A percentile compares a stretch with the other conserved stretches of the same genome.
Conservation (phyloP, 2,888 invertebrate genomes). For the Synanthedon formicaeformis region DNA sequence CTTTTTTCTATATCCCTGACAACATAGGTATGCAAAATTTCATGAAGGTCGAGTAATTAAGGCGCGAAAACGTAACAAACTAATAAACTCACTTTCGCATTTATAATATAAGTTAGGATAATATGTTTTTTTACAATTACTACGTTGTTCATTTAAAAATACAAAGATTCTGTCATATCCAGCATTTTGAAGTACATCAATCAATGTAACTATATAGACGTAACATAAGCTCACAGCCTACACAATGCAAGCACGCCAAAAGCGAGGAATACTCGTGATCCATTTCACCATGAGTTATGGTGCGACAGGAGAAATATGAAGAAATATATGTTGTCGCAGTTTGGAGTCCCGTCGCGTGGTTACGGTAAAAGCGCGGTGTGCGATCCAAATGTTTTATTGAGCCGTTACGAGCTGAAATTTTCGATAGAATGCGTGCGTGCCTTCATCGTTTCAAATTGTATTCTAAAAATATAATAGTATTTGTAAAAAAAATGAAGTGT, state of each 20-base stretch:
- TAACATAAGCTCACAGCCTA: too few species aligned
- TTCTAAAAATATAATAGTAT: too few species aligned
- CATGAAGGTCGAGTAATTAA: too few species aligned
- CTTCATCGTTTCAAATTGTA: too few species aligned
- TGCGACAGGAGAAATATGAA: conserved; percentile 37
- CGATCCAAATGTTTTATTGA: not conserved
- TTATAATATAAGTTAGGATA: too few species aligned
- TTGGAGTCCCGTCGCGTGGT: conserved; percentile 5
- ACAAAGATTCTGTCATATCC: conserved; percentile 8
- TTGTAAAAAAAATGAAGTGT: too few species aligned
- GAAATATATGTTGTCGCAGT: conserved; percentile 19
- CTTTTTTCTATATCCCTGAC: too few species aligned
- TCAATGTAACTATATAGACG: not conserved
- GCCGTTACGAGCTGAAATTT: not conserved
- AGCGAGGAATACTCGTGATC: conserved; percentile 27
- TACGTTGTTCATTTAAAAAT: conserved; percentile 15
- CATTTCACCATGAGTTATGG: conserved; percentile 53
- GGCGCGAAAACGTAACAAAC: too few species aligned
- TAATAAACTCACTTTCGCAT: too few species aligned
- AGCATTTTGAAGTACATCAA: not conserved
- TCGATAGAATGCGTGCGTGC: too few species aligned
- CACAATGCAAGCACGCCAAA: conserved; percentile 9
- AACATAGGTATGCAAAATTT: too few species aligned
- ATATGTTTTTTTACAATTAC: too few species aligned
- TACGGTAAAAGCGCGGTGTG: not conserved